These are phyloP conservation scores for Vireo altiloquus DNA, from an alignment of 2,113 vertebrate species.

Conservation along the genomic window DNA sequence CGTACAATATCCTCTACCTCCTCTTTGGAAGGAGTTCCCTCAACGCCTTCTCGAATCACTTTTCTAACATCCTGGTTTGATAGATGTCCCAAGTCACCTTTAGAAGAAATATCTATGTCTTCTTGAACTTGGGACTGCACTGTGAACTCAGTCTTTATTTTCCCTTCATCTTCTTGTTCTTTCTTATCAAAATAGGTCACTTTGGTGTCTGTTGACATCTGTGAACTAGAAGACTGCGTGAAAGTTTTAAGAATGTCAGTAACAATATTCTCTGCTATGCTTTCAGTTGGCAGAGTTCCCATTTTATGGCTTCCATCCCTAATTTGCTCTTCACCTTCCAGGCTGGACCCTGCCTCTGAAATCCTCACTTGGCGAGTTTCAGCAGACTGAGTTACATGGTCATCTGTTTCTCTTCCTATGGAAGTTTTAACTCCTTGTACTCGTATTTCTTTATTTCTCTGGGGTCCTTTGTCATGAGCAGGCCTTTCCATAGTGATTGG, in stretches of 20 bases:
- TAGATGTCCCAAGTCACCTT: conserved; percentile 71
- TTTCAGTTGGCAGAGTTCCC: conserved; percentile 40
- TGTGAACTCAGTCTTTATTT: conserved; percentile 81
- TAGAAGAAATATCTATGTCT: conserved; percentile 76
- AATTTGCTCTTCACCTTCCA: neutral
- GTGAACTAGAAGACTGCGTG: conserved; percentile 76
- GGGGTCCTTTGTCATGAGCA: neutral
- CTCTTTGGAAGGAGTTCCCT: conserved; percentile 74
- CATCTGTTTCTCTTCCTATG: neutral
- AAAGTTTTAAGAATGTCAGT: conserved; percentile 86
- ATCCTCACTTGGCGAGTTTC: neutral
- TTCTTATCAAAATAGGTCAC: conserved; percentile 82
- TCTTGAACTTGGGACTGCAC: conserved; percentile 85
- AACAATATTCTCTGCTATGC: conserved; percentile 74
- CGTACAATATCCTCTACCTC: conserved; percentile 82
- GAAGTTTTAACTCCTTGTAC: neutral
- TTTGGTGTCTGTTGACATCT: conserved; percentile 76
- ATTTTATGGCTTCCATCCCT: neutral
- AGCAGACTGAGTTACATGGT: neutral
- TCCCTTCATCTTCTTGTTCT: conserved; percentile 76
- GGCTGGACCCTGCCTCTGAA: conserved; percentile 11
- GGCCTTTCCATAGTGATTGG: conserved; percentile 35
- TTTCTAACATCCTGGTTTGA: conserved; percentile 76
- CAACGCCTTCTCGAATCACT: conserved; percentile 73
- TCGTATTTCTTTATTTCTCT: neutral